These are phyloP conservation scores for Drosophila tanythrix DNA, from an alignment of 2,888 invertebrate species.

Conservation along the genomic window DNA sequence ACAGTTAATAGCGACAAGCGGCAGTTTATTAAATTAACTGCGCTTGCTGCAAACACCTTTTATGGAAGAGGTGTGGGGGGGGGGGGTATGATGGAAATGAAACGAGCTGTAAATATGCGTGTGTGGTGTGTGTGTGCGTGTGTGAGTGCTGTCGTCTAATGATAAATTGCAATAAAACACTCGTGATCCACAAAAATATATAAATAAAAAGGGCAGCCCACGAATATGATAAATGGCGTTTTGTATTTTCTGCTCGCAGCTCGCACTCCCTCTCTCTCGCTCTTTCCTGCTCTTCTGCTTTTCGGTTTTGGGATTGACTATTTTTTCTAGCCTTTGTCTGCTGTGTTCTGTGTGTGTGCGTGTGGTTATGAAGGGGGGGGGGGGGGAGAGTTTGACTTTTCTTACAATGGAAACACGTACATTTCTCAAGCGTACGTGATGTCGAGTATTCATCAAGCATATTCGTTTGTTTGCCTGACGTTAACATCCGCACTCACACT, in stretches of 20 bases:
- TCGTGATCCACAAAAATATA: slow-evolving; percentile 73
- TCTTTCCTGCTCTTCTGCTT: slow-evolving; percentile 60
- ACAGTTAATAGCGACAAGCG: slow-evolving; percentile 72
- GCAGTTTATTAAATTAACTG: slow-evolving; percentile 77
- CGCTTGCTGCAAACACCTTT: slow-evolving; percentile 38
- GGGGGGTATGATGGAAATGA: slow-evolving; percentile 22
- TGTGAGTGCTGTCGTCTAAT: slow-evolving; percentile 66
- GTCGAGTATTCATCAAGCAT: slow-evolving; percentile 82
- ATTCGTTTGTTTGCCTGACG: slow-evolving; percentile 68
- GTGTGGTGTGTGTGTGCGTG: slow-evolving; percentile 22
- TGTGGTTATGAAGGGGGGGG: not conserved
- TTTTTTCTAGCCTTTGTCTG: slow-evolving; percentile 46
- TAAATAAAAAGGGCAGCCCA: slow-evolving; percentile 47
- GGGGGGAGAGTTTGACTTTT: slow-evolving; percentile 43
- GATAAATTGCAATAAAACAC: slow-evolving; percentile 84
- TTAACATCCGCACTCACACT: slow-evolving; percentile 44
- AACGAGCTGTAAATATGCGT: slow-evolving; percentile 67
- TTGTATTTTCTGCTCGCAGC: slow-evolving; percentile 48
- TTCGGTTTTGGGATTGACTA: slow-evolving; percentile 40
- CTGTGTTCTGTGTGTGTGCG: not conserved
- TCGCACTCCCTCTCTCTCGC: not conserved
- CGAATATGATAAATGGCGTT: slow-evolving; percentile 82
- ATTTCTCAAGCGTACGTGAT: slow-evolving; percentile 81
- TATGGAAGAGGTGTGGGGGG: slow-evolving; percentile 11
- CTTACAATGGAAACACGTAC: slow-evolving; percentile 82